Base-by-base conservation (phyloP, 2,797 vertebrate species). In the Tarsius wallacei region DNA sequence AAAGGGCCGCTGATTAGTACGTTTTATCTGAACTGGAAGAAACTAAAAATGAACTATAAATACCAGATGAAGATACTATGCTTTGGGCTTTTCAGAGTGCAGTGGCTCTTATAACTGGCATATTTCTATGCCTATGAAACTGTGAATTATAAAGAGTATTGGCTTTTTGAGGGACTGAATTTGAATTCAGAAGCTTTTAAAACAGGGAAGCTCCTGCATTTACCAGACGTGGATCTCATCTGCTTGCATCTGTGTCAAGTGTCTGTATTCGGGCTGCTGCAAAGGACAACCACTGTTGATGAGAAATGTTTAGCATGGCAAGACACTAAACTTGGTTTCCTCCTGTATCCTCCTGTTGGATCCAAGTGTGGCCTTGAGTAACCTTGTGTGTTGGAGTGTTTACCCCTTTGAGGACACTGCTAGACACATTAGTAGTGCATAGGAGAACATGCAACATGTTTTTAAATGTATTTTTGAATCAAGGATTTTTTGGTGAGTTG, bases 301-400 rank as follows among this genome's bases (percentile, higher is more conserved):
- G 0, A 42, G 31, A 76, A 31, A 24, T 0, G 2, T 2, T 51
- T 5, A 7, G 0, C 0, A 0, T 22, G 0, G 6, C 2, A 6
- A 2, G 0, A 17, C 10, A 16, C n/a, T 3, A 19, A 49, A 24
- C 3, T 24, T 11, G 14, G 42, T 1, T 9, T 36, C 3, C 4
- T 2, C 22, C 13, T 49, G 4, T 19, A 3, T 22, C 47, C 14
- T 87, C 53, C 24, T 28, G 71, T 14, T 4, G 28, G 7, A 57
- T 16, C 19, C 16, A 7, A 0, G 1, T 0, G 14, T 21, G n/a
- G 26, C 16, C 42, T 15, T 2, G 15, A 17, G 31, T 9, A 6
- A 1, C 36, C 5, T 5, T 13, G 33, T 1, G 5, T 7, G 12
- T 2, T 26, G 13, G 16, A 11, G 12, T 4, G 1, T 12, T 26